These are phyloP conservation scores for Solen grandis DNA, from an alignment of 1,140 invertebrate species.

Conservation along the genomic window DNA sequence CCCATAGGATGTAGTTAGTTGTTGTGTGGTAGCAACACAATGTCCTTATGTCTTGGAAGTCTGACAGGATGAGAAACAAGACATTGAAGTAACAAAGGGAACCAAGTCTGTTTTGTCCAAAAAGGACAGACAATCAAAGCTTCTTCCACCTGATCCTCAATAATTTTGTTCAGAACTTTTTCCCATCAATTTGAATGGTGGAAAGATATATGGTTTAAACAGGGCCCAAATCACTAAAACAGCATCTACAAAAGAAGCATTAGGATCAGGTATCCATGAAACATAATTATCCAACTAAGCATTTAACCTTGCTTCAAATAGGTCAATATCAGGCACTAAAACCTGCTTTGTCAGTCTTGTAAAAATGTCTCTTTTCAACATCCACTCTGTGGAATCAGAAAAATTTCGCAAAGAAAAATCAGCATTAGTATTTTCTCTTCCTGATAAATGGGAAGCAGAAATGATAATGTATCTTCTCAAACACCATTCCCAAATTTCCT, in stretches of 20 bases:
- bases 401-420: neutral
- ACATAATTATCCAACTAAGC: neutral
- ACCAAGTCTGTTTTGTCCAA: slow-evolving; percentile 24
- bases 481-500: slow-evolving; percentile 5
- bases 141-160: too few species aligned
- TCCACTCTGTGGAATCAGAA: slow-evolving; percentile 6
- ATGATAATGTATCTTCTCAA: neutral
- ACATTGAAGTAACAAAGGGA: slow-evolving; percentile 21
- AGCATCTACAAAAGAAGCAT: too few species aligned
- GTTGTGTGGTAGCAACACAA: neutral
- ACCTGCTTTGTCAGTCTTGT: neutral
- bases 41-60: slow-evolving; percentile 26
- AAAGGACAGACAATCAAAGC: neutral
- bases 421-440: too few species aligned
- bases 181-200: too few species aligned
- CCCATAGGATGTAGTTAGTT: too few species aligned
- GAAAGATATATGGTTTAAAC: too few species aligned
- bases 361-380: slow-evolving; percentile 1
- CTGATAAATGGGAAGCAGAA: too few species aligned
- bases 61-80: slow-evolving; percentile 23
- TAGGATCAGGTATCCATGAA: too few species aligned
- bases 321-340: too few species aligned
- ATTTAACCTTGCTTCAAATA: neutral
- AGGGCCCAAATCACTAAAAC: too few species aligned
- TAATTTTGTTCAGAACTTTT: too few species aligned